phyloP scores from a whole-genome alignment of 2,888 invertebrate genomes.

The Lordiphosa andalusiaca region DNA sequence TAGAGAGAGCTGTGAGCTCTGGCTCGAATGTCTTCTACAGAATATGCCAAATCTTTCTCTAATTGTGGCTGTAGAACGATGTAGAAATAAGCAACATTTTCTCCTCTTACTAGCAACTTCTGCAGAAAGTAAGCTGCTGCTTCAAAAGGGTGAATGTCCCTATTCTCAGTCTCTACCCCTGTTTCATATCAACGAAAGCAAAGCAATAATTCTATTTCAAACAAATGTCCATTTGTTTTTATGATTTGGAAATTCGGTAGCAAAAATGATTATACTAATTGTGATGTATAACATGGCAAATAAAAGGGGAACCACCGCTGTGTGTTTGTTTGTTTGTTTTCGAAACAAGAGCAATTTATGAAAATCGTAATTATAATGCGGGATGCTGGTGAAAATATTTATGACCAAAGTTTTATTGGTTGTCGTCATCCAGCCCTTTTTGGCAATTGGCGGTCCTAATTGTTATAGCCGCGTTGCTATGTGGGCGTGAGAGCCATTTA shows the following conservation, averaged over 20 bases:
- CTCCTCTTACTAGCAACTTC: no score
- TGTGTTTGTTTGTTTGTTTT: neutral
- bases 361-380: conserved; percentile 13
- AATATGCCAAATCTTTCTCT: no score
- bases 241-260: conserved; percentile 5
- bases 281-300: conserved; percentile 38
- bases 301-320: conserved; percentile 18
- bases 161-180: no score
- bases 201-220: no score
- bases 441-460: conserved; percentile 26
- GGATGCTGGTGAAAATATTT: conserved; percentile 37
- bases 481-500: conserved; percentile 23
- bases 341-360: conserved; percentile 9
- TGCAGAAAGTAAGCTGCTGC: no score
- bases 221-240: neutral
- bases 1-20: no score
- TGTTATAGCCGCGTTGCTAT: conserved; percentile 22
- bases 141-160: no score
- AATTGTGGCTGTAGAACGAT: no score
- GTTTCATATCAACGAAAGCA: no score
- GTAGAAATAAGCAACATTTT: no score
- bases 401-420: conserved; percentile 63
- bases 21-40: no score
- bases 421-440: conserved; percentile 26
- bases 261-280: conserved; percentile 25